Evolutionary conservation across 1,140 invertebrate species (phyloP).

Genomic region (Pseudoatta argentina): DNA sequence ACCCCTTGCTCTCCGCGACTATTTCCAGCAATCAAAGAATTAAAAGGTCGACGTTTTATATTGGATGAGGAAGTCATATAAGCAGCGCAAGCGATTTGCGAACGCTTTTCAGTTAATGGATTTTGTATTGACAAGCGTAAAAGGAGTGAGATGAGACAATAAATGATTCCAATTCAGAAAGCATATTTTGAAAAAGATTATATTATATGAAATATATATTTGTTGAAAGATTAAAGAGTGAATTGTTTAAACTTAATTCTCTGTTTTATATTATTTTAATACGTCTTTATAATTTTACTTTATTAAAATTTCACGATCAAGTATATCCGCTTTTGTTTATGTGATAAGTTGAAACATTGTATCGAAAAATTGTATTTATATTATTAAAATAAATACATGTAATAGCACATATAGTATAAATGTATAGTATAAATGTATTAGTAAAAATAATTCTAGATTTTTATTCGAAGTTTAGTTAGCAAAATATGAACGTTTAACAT

Average conservation of each 20-base stretch:
- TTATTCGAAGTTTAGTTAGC: background rate
- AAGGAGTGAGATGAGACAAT: background rate
- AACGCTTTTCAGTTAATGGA: constrained; percentile 16
- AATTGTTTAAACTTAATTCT: background rate
- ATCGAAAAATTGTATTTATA: background rate
- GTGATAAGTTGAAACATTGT: constrained; percentile 10
- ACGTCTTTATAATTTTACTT: background rate
- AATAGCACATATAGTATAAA: background rate
- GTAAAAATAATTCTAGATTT: background rate
- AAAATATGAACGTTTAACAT: background rate
- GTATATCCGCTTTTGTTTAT: background rate
- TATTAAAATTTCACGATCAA: background rate
- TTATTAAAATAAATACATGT: background rate
- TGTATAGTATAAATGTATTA: background rate
- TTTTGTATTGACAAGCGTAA: constrained; percentile 21
- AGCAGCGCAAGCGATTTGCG: constrained; percentile 16
- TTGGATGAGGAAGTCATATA: constrained; percentile 25
- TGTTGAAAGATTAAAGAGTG: background rate
- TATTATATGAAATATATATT: background rate
- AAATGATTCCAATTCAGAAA: background rate
- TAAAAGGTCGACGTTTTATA: constrained; percentile 22
- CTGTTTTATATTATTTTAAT: background rate
- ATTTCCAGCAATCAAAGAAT: constrained; percentile 15
- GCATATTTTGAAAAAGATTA: background rate
- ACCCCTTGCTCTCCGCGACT: background rate